Percentiles rank a stretch among this genome's conserved stretches.
phyloP scores from a whole-genome alignment of 2,888 invertebrate species.

The Acanthosepion esculentum region DNA sequence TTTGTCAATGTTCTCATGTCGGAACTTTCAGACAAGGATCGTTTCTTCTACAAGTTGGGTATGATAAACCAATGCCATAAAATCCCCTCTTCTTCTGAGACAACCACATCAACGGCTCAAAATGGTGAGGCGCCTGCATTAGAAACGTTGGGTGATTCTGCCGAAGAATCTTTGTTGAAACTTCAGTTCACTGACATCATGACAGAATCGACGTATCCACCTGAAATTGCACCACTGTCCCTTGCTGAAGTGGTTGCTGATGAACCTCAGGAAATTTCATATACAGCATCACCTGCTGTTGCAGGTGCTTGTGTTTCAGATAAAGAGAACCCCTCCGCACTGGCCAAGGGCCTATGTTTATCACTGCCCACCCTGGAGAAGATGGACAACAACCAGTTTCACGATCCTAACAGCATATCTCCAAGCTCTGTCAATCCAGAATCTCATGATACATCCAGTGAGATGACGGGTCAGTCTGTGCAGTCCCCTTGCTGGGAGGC shows the following conservation, averaged over 20 bases:
- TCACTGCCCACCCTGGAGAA: neutral
- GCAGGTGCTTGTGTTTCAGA: neutral
- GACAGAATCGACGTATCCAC: neutral
- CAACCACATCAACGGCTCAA: neutral
- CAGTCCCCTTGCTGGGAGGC: neutral
- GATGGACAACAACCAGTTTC: neutral
- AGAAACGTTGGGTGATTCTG: neutral
- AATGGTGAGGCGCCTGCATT: neutral
- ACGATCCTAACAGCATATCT: too few species aligned
- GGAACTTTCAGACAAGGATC: constrained; percentile 51
- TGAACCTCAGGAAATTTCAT: neutral
- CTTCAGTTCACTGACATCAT: neutral
- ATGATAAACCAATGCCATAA: constrained; percentile 48
- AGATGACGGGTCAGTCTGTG: neutral
- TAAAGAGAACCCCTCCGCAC: neutral
- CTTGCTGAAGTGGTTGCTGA: neutral
- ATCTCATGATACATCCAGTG: neutral
- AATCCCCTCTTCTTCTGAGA: neutral
- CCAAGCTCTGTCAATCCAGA: too few species aligned
- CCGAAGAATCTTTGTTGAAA: neutral
- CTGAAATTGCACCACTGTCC: neutral
- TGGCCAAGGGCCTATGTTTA: neutral
- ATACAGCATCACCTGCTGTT: neutral
- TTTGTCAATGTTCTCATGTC: constrained; percentile 47
- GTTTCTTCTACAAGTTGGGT: constrained; percentile 52